phyloP scores from a whole-genome alignment of 2,888 invertebrate species.

The Pyrrhosoma nymphula region DNA sequence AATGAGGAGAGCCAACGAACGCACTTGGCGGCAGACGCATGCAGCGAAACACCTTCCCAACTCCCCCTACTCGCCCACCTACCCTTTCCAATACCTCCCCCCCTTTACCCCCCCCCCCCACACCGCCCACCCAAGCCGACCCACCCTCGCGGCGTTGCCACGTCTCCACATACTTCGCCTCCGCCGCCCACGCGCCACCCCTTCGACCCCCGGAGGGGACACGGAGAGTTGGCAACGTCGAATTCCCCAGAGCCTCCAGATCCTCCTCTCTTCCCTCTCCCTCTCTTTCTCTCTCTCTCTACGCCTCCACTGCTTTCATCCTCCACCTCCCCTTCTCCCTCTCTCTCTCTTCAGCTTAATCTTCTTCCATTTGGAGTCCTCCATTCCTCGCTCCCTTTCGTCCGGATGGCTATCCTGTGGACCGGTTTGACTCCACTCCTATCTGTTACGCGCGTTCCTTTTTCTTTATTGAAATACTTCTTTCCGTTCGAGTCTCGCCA shows the following conservation, averaged over 20 bases:
- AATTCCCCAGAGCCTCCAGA: neutral
- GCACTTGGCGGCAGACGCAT: constrained; percentile 8
- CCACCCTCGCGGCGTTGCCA: neutral
- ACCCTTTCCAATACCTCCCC: neutral
- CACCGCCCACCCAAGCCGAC: neutral
- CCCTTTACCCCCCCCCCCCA: neutral
- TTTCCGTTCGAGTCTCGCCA: neutral
- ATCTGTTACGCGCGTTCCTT: constrained; percentile 19
- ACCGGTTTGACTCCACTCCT: constrained; percentile 20
- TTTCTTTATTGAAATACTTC: constrained; percentile 35
- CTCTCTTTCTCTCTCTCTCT: neutral
- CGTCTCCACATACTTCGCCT: neutral
- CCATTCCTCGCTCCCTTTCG: neutral
- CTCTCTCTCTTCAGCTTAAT: neutral
- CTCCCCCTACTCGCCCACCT: neutral
- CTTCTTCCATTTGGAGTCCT: constrained; percentile 2
- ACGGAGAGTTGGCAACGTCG: neutral
- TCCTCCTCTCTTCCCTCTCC: neutral
- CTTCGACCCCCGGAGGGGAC: neutral
- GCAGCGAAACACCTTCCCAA: constrained; percentile 1
- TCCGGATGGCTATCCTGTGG: neutral
- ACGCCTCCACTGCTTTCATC: neutral
- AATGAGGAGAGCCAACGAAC: neutral
- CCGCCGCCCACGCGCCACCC: neutral
- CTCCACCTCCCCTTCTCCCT: neutral